phyloP scores from a whole-genome alignment of 2,888 invertebrate genomes.

The Cephus rjabovi region DNA sequence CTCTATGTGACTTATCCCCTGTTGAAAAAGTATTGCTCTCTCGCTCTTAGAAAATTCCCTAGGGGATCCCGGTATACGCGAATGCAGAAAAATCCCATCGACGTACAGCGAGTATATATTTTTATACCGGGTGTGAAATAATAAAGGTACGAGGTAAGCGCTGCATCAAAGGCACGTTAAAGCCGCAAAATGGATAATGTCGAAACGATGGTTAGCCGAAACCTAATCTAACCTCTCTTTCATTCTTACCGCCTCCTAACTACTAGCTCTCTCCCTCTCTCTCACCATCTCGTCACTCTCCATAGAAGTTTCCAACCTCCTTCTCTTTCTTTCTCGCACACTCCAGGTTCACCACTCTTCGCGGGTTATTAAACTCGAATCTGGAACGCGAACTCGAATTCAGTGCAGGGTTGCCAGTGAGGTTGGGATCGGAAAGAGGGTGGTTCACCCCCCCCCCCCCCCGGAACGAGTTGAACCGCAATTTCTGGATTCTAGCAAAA shows the following conservation, averaged over 20 bases:
- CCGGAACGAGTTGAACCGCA: not conserved
- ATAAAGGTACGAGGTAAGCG: constrained; percentile 14
- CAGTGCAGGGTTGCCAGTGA: constrained; percentile 2
- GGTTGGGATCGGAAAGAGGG: not conserved
- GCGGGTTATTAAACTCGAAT: constrained; percentile 42
- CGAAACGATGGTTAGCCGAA: constrained; percentile 31
- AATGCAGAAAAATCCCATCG: not conserved
- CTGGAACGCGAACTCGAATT: constrained; percentile 32
- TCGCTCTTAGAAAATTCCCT: not conserved
- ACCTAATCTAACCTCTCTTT: not conserved
- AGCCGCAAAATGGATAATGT: constrained; percentile 35
- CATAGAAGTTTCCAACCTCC: not conserved
- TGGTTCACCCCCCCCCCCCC: not conserved
- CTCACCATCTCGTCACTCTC: not conserved
- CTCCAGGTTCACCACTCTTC: constrained; percentile 26
- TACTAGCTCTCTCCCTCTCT: not conserved
- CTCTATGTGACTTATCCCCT: not conserved
- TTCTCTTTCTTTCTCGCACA: not conserved
- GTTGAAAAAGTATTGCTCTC: not conserved
- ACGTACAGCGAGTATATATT: not conserved
- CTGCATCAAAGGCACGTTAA: constrained; percentile 34
- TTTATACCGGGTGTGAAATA: not conserved
- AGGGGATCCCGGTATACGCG: not conserved
- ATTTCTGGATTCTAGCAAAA: not conserved
- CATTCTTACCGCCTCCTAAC: not conserved